phyloP scores from a whole-genome alignment of 2,113 vertebrate genomes.

The Brienomyrus longianalis region DNA sequence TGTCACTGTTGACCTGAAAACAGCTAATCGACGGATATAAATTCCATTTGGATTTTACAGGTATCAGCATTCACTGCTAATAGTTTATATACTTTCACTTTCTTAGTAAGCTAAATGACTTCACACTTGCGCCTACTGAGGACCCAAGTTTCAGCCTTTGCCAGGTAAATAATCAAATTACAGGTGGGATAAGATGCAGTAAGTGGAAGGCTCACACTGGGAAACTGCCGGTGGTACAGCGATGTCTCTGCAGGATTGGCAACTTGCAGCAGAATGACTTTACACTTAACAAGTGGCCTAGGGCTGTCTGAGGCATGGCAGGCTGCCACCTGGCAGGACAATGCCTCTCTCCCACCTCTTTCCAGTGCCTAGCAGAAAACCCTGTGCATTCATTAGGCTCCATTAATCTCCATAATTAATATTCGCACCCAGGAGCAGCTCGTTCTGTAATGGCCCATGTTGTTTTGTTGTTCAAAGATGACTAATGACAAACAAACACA shows the following conservation, averaged over 20 bases:
- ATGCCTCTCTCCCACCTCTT: slow-evolving; percentile 33
- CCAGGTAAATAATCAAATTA: neutral
- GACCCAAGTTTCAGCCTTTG: neutral
- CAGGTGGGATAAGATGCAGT: neutral
- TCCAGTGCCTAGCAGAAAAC: slow-evolving; percentile 48
- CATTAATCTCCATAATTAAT: slow-evolving; percentile 48
- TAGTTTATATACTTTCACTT: neutral
- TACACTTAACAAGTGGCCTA: slow-evolving; percentile 56
- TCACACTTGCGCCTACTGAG: neutral
- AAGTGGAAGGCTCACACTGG: neutral
- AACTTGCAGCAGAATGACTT: slow-evolving; percentile 60
- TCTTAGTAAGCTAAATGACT: neutral
- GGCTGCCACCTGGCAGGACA: slow-evolving; percentile 46
- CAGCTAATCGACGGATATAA: neutral
- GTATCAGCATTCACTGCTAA: neutral
- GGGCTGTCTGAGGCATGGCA: slow-evolving; percentile 41
- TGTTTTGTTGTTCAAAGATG: slow-evolving; percentile 41
- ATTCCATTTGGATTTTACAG: neutral
- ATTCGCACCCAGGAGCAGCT: slow-evolving; percentile 29
- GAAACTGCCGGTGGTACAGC: slow-evolving; percentile 7
- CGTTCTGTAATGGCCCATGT: slow-evolving; percentile 31
- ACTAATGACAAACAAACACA: slow-evolving; percentile 52
- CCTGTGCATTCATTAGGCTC: slow-evolving; percentile 51
- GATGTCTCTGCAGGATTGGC: slow-evolving; percentile 32
- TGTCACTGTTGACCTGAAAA: neutral